These are phyloP conservation scores for Psix sp. DNA, from an alignment of 1,140 invertebrate species.

Conservation along the genomic window DNA sequence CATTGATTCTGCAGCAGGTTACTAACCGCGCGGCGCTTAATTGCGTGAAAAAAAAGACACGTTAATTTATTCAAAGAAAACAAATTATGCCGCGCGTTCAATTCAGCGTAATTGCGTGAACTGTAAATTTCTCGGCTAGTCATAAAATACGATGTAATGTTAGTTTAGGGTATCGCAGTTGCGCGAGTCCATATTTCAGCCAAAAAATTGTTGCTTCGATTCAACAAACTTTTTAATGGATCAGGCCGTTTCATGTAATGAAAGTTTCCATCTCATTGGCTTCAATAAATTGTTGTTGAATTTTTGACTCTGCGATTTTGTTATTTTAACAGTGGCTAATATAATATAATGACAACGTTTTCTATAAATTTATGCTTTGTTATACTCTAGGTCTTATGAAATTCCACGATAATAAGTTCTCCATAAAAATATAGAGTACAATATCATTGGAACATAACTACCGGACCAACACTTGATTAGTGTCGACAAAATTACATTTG, in stretches of 20 bases:
- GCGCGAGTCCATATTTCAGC: not conserved
- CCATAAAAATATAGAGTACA: too few relatives aligned
- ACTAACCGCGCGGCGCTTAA: constrained; percentile 4
- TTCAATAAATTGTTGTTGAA: too few relatives aligned
- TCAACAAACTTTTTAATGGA: not conserved
- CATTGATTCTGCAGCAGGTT: not conserved
- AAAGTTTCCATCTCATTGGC: too few relatives aligned
- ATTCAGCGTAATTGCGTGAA: not conserved
- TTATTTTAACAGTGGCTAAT: too few relatives aligned
- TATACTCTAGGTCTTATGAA: too few relatives aligned
- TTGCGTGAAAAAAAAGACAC: not conserved
- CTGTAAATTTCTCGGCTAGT: constrained; percentile 5
- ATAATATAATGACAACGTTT: too few relatives aligned
- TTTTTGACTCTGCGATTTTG: too few relatives aligned
- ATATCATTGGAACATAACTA: too few relatives aligned
- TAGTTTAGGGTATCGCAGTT: not conserved
- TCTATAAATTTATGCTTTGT: too few relatives aligned
- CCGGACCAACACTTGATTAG: too few relatives aligned
- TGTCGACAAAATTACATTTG: too few relatives aligned
- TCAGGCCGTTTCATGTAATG: not conserved
- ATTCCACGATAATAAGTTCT: too few relatives aligned
- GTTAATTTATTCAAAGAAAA: not conserved
- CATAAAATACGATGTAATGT: constrained; percentile 5
- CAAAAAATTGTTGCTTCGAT: constrained; percentile 10
- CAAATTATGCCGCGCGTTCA: not conserved